Evolutionary conservation across 2,113 vertebrate genomes (phyloP).

Genomic region (Callipepla californica): DNA sequence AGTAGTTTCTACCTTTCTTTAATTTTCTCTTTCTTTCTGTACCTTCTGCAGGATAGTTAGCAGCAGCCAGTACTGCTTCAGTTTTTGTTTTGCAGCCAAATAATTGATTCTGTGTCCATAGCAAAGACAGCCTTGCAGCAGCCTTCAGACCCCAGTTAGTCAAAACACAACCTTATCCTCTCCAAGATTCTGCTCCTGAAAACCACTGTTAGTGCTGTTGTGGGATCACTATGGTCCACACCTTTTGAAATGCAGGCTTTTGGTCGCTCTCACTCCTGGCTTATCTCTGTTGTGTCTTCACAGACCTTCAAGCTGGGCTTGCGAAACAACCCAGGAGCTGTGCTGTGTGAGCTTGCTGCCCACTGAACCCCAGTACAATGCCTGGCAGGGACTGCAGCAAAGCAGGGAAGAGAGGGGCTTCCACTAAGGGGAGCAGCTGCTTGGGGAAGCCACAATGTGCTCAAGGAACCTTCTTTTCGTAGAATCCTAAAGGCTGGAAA

Average conservation of each 20-base stretch:
- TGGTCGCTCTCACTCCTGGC: neutral
- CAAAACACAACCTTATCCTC: conserved; percentile 23
- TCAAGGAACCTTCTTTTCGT: neutral
- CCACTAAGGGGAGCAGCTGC: accelerated
- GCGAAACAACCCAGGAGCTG: neutral
- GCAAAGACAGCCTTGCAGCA: neutral
- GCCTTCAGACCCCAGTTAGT: neutral
- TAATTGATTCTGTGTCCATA: neutral
- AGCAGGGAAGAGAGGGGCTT: neutral
- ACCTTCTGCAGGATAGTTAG: neutral
- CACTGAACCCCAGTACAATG: neutral
- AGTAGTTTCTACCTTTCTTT: neutral
- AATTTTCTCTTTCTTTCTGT: neutral
- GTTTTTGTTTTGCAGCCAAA: neutral
- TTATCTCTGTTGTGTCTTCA: conserved; percentile 36
- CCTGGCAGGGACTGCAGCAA: neutral
- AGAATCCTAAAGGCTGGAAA: too few species aligned
- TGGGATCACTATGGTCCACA: neutral
- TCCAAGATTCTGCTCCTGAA: neutral
- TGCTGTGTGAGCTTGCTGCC: neutral
- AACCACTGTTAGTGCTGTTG: neutral
- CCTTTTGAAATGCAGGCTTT: neutral
- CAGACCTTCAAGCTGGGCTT: neutral
- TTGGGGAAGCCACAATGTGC: neutral
- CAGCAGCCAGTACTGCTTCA: neutral